phyloP scores from a whole-genome alignment of 2,888 invertebrate species.

The Chydorus sphaericus region DNA sequence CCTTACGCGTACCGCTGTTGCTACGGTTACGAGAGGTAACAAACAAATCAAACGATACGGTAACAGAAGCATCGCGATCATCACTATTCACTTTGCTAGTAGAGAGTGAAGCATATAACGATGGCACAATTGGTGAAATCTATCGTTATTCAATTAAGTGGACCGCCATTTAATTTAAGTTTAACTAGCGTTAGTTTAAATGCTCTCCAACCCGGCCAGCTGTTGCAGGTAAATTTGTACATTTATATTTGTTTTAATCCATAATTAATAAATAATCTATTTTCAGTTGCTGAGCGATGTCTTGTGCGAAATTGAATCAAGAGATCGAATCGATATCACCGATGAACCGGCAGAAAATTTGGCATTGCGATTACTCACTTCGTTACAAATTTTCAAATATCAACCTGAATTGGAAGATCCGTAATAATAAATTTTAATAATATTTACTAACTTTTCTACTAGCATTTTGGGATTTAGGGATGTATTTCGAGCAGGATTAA shows the following conservation, averaged over 20 bases:
- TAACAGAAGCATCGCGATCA: background rate
- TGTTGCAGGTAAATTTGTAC: conserved; percentile 43
- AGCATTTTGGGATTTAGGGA: conserved; percentile 30
- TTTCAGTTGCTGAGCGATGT: conserved; percentile 50
- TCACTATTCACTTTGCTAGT: background rate
- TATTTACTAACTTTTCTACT: too few species aligned
- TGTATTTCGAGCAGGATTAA: conserved; percentile 44
- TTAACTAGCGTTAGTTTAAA: conserved; percentile 76
- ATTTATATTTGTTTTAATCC: background rate
- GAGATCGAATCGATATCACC: conserved; percentile 53
- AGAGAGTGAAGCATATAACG: background rate
- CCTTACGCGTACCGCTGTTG: too few species aligned
- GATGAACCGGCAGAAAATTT: conserved; percentile 62
- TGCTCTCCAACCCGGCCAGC: conserved; percentile 53
- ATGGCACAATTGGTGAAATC: conserved; percentile 34
- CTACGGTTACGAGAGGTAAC: background rate
- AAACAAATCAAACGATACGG: background rate
- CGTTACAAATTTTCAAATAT: conserved; percentile 63
- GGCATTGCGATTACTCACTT: conserved; percentile 51
- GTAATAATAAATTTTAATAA: conserved; percentile 27
- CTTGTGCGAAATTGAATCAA: conserved; percentile 51
- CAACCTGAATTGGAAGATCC: conserved; percentile 40
- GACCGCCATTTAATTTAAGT: conserved; percentile 49
- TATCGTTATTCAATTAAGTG: conserved; percentile 56
- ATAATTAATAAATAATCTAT: background rate